Evolutionary conservation across 2,113 vertebrate species (phyloP).

Genomic region (Tauraco erythrolophus): DNA sequence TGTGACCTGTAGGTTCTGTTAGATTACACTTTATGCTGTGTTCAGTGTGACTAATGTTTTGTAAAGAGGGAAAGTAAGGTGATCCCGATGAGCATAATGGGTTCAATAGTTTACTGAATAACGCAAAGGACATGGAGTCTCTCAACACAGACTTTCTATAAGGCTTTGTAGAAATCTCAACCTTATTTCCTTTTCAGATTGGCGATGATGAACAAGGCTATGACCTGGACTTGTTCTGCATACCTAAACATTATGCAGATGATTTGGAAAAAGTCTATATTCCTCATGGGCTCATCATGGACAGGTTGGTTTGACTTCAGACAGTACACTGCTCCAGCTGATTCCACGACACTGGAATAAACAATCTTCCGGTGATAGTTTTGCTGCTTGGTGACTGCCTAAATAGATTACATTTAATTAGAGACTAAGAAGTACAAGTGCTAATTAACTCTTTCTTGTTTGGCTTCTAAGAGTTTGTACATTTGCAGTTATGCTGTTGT

Average conservation of each 20-base stretch:
- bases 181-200: constrained; percentile 84
- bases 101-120: neutral
- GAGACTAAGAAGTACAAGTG: neutral
- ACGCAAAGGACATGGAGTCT: neutral
- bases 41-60: neutral
- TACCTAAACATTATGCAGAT: constrained; percentile 93
- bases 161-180: constrained; percentile 9
- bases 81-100: rapidly evolving
- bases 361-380: neutral
- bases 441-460: neutral
- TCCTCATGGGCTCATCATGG: constrained; percentile 96
- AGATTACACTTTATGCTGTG: neutral
- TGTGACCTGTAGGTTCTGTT: neutral
- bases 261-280: constrained; percentile 96
- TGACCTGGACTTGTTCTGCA: constrained; percentile 96
- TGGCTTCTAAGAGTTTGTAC: neutral
- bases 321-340: neutral
- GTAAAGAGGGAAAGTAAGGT: neutral
- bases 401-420: constrained; percentile 7
- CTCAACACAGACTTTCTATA: neutral
- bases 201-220: constrained; percentile 95
- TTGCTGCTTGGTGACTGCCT: neutral
- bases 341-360: neutral
- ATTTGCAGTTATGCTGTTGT: neutral
- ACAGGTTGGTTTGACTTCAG: constrained; percentile 84